Evolutionary conservation across 2,888 invertebrate species (phyloP), one percentile per base, ranked within the genome.

Genomic region (Drosophila ezoana): DNA sequence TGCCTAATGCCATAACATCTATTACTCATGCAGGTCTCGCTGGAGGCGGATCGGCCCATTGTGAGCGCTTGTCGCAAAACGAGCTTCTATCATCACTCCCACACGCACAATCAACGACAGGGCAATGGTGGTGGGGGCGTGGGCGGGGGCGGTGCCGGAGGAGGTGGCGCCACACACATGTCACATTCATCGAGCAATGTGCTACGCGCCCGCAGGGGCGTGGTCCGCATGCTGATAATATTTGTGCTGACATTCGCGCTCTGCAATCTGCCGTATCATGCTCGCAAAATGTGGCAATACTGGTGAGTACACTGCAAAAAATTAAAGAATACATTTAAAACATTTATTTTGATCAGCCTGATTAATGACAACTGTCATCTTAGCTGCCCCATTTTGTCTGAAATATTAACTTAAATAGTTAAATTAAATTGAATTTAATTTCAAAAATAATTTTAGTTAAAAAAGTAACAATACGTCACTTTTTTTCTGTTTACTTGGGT

Each of bases 231-330:
- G 95, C 94, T 98, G 79, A 96, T 98, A 71, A 95, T 96, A 32
- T 96, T 98, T 49, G 97, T 98, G 51, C 94, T 96, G 76, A 96
- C 97, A 56, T 98, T 98, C 92, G 97, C 97, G 14, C 90, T 97
- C 38, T 97, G 98, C 93, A 97, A 98, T 92, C 93, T 98, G 70
- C 98, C 98, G 0, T 96, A 96, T 92, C 98, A 98, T 92, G 96
- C 96, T 1, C 94, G 97, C 38, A 97, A 97, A 91, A 95, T 97
- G 94, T 97, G 97, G 96, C 96, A 96, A 90, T 96, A 96, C 92
- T 97, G 96, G 96, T 92, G 70, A 91, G 92, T 91, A 16, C 54
- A 54, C 44, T 23, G 44, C 0, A 14, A 23, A 33, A 44, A 54
- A 54, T 14, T 28, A 2, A 28, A 8, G 28, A 23, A 23, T 23